Evolutionary conservation across 2,113 vertebrate genomes (phyloP), one percentile per base, ranked within the genome.

Genomic region (Gymnocephalus cernua): DNA sequence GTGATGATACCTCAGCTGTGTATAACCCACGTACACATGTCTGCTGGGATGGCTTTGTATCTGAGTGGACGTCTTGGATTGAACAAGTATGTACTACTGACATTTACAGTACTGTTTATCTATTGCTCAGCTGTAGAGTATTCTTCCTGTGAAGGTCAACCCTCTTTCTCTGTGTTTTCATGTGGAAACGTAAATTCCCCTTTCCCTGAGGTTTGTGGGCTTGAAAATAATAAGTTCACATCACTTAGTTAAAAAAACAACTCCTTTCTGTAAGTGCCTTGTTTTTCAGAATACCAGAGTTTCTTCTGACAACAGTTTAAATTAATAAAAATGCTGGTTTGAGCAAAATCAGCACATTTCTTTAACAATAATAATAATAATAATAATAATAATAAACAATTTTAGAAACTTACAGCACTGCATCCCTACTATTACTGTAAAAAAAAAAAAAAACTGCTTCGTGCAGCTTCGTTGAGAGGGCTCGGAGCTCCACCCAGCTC

Each of bases 401-500:
- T 16, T 59, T 14, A 56, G 12, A 53, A 53, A 41, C 18, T 44
- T 6, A 15, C 3, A 12, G 16, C 29, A 66, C 4, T 15, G 1
- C 9, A 32, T 19, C 48, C 5, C 13, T 18, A 0, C 32, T 44
- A 6, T 29, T 14, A 57, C 8, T 9, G 21, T 38, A 1, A 2
- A 44, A 45, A 59, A 9, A 45, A 59, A 9, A 53, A 44, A 16
- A 68, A 59, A 8, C 6, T 38, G 8, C 23, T 18, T 29, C 25
- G 1, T 29, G 9, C 6, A 58, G 25, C 9, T 59, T 38, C 0
- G 0, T 3, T 21, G 21, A 32, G 9, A 68, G 44, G 27, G 41
- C 70, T 71, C 41, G 0, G 38, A 77, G 79, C 80, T 82, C 85
- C 85, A 25, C 87, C 82, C 82, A 56, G 6, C 71, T 63, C 11